phyloP scores from a whole-genome alignment of 1,140 invertebrate genomes.

The Dufourea novaeangliae region DNA sequence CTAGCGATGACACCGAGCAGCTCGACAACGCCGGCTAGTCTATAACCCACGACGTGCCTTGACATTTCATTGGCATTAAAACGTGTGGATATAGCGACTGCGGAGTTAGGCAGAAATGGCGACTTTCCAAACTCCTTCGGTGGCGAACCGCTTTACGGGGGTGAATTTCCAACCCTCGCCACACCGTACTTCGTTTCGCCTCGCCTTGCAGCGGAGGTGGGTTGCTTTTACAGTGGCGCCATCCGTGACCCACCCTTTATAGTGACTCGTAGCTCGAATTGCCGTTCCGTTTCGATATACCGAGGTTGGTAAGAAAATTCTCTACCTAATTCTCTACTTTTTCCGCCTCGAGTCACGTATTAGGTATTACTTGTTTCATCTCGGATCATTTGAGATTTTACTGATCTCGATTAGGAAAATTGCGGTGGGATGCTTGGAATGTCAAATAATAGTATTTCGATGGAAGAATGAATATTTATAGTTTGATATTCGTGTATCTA shows the following conservation, averaged over 20 bases:
- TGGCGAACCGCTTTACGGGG: constrained; percentile 58
- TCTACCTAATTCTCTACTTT: background rate
- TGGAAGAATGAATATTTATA: too few species aligned
- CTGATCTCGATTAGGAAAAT: too few species aligned
- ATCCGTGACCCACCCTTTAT: constrained; percentile 55
- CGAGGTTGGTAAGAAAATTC: constrained; percentile 36
- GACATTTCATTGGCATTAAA: constrained; percentile 74
- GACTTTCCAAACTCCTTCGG: constrained; percentile 70
- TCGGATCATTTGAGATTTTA: too few species aligned
- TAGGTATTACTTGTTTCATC: background rate
- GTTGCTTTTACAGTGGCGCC: constrained; percentile 64
- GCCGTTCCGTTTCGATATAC: background rate
- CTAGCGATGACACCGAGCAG: constrained; percentile 47
- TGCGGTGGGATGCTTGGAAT: too few species aligned
- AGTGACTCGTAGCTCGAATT: constrained; percentile 2
- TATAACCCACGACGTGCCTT: constrained; percentile 68
- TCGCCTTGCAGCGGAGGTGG: constrained; percentile 35
- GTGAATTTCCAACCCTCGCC: constrained; percentile 55
- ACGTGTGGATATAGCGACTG: constrained; percentile 69
- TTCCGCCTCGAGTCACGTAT: too few species aligned
- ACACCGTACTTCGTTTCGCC: constrained; percentile 36
- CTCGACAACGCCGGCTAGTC: constrained; percentile 59
- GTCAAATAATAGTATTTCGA: too few species aligned
- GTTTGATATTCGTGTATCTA: too few species aligned
- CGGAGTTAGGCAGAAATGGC: constrained; percentile 76